Evolutionary conservation across 2,888 invertebrate species (phyloP).

Genomic region (Pristionchus entomophagus): DNA sequence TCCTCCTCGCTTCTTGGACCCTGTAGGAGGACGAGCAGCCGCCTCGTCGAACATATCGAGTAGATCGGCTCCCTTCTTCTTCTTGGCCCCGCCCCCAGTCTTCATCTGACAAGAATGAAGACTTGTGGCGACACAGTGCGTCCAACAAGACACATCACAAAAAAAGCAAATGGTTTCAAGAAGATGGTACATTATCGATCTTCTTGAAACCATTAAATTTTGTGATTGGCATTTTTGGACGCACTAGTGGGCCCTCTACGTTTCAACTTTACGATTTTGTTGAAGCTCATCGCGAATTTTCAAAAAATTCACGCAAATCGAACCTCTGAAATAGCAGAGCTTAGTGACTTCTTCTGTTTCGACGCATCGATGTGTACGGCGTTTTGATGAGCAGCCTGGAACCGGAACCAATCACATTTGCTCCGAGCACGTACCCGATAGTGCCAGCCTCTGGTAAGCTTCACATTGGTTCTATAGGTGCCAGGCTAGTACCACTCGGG

Average conservation of each 20-base stretch:
- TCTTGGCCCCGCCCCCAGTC: slow-evolving; percentile 50
- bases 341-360: slow-evolving; percentile 58
- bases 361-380: slow-evolving; percentile 55
- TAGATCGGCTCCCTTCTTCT: slow-evolving; percentile 68
- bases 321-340: slow-evolving; percentile 59
- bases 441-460: too few relatives aligned
- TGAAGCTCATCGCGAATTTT: too few relatives aligned
- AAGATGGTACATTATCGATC: too few relatives aligned
- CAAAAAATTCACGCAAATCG: too few relatives aligned
- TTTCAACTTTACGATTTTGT: too few relatives aligned
- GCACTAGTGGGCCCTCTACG: too few relatives aligned
- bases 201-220: background rate
- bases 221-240: too few relatives aligned
- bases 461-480: background rate
- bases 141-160: too few relatives aligned
- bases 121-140: too few relatives aligned
- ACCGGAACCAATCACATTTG: too few relatives aligned
- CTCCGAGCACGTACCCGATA: too few relatives aligned
- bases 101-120: slow-evolving; percentile 55
- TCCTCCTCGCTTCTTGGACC: slow-evolving; percentile 49
- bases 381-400: background rate
- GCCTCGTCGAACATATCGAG: slow-evolving; percentile 74
- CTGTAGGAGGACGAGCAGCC: slow-evolving; percentile 57
- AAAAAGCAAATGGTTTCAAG: too few relatives aligned
- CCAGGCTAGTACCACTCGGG: background rate